Percentiles rank a stretch among this genome's conserved stretches.
phyloP scores from a whole-genome alignment of 2,797 vertebrate genomes.

The Premnoplex brunnescens region DNA sequence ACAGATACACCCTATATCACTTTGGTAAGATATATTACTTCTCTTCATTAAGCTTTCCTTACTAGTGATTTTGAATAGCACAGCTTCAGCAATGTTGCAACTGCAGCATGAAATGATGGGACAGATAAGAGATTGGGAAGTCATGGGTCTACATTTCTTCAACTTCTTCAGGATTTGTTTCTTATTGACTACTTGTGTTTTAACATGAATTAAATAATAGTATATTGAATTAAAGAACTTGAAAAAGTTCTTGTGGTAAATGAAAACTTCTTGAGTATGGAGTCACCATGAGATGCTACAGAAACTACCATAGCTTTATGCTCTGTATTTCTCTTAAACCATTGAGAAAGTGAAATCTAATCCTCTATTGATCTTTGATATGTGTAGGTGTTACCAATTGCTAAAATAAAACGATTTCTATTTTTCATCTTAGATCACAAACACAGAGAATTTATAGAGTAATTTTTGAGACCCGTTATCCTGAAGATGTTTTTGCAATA shows the following conservation, averaged over 20 bases:
- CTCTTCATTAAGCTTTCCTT: background rate
- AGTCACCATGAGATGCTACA: background rate
- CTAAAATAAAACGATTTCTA: constrained; percentile 6
- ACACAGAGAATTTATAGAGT: background rate
- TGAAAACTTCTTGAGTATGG: background rate
- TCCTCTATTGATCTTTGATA: background rate
- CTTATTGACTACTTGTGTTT: background rate
- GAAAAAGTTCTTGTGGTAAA: background rate
- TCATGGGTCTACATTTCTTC: background rate
- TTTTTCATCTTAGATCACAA: background rate
- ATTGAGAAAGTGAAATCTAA: constrained; percentile 46
- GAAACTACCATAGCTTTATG: constrained; percentile 27
- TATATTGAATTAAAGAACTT: background rate
- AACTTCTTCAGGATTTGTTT: background rate
- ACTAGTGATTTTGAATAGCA: background rate
- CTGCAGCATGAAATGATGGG: background rate
- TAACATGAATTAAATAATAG: background rate
- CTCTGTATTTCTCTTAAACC: constrained; percentile 25
- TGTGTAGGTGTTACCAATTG: background rate
- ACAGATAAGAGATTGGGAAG: background rate
- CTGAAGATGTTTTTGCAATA: background rate
- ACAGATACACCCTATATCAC: too few species aligned
- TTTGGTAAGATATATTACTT: background rate
- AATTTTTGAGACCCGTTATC: background rate
- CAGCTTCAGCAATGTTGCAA: background rate